Base-by-base conservation (phyloP, 2,888 invertebrate species). In the Chromoteleia sp. region DNA sequence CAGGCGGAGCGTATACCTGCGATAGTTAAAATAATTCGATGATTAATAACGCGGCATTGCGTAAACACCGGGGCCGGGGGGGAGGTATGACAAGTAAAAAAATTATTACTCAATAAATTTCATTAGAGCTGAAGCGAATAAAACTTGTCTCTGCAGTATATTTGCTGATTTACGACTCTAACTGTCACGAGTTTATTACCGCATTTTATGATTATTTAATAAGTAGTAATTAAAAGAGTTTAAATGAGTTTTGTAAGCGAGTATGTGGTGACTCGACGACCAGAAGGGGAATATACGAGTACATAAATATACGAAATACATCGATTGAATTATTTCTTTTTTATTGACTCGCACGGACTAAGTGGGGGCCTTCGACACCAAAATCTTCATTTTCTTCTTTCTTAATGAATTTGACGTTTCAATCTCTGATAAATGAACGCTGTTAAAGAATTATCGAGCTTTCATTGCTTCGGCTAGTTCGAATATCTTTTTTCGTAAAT, bases 1-100 rank as follows among this genome's bases (percentile, higher is more conserved):
- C 33, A 56, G 59, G 30, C 73, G 36, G 54, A 30, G 36, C 59
- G 29, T 58, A 12, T 63, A 74, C 79, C 67, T 59, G 59, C 67
- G 52, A 61, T 58, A 56, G 68, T 74, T 74, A 75, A 78, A 78
- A 75, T 78, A 65, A 82, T 78, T 78, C 65, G 81, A 67, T 59
- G 68, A 81, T 81, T 71, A 73, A 76, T 81, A 65, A 73, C 54
- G 41, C 61, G 50, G 39, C 17, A 30, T 79, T 73, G 58, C 71
- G 65, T 79, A 67, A 79, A 78, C 41, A 63, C 15, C 43, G 39
- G 43, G 48, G 45, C 0, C 19, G 1, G 5, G n/a, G 21, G 45
- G 74, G 41, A 7, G 33, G 54, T 12, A 8, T 17, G 59, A 36
- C 30, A 36, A 59, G 43, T 7, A 36, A 71, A 79, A 70, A 73